phyloP scores from a whole-genome alignment of 2,797 vertebrate genomes.

The Liasis olivaceus region DNA sequence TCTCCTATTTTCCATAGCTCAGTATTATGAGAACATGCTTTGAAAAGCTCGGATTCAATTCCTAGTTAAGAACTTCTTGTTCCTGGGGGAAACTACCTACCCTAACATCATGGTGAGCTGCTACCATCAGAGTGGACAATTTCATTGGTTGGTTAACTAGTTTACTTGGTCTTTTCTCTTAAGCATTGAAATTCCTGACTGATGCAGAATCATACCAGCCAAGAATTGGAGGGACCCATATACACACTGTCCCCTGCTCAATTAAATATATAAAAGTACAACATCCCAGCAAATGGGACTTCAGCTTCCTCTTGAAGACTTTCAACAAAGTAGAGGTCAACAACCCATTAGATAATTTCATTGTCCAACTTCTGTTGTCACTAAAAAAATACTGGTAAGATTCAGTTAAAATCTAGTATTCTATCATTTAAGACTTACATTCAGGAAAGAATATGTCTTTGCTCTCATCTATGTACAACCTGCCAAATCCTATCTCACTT shows the following conservation, averaged over 20 bases:
- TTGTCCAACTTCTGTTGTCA: background rate
- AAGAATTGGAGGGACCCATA: background rate
- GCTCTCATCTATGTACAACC: background rate
- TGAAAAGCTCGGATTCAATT: background rate
- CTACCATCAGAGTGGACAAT: background rate
- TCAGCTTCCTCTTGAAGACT: background rate
- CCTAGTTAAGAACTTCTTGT: background rate
- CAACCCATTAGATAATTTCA: background rate
- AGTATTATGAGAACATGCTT: background rate
- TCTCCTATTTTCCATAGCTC: background rate
- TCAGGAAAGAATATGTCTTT: background rate
- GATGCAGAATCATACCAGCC: background rate
- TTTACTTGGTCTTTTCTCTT: background rate
- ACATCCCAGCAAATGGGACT: background rate
- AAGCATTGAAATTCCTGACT: background rate
- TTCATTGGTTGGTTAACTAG: background rate
- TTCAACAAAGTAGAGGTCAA: background rate
- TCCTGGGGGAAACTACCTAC: background rate
- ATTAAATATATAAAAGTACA: background rate
- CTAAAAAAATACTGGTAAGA: background rate
- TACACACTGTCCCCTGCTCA: background rate
- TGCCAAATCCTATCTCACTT: background rate
- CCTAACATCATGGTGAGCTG: background rate
- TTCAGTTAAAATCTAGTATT: background rate
- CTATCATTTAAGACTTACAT: background rate